Conservation (phyloP, 2,888 invertebrate species). For the Ethmia dodecea region DNA sequence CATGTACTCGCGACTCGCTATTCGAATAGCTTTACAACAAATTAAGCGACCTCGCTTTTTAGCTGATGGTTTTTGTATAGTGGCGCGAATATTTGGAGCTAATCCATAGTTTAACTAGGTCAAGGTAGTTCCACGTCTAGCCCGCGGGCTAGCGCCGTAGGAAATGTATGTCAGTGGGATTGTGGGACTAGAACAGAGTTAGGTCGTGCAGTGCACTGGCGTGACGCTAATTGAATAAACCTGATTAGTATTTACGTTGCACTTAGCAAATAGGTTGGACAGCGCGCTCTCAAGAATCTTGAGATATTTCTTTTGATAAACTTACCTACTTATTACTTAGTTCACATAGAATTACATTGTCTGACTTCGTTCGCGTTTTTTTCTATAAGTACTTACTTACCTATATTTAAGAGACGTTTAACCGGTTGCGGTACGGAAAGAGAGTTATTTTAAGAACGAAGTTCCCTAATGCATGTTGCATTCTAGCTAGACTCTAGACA, state of each 20-base stretch:
- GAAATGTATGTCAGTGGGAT: constrained; percentile 9
- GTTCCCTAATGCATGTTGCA: no score
- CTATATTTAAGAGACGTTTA: no score
- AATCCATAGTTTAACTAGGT: constrained; percentile 6
- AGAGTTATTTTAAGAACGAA: no score
- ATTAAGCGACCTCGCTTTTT: constrained; percentile 3
- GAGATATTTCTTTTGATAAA: no score
- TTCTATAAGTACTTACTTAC: no score
- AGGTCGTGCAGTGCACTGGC: constrained; percentile 3
- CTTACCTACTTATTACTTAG: no score
- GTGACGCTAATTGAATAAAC: constrained; percentile 1
- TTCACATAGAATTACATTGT: no score
- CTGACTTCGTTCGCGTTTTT: no score
- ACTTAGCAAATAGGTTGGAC: neutral
- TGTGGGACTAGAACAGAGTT: constrained; percentile 4
- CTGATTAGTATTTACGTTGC: neutral
- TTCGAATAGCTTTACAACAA: neutral
- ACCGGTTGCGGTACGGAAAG: no score
- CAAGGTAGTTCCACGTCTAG: constrained; percentile 8
- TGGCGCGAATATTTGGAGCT: constrained; percentile 28
- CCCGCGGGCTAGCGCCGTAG: neutral
- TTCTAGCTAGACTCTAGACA: no score
- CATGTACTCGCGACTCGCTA: constrained; percentile 1
- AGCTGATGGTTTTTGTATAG: constrained; percentile 22
- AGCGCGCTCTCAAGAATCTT: no score